These are phyloP conservation scores for Ericerus pela DNA, from an alignment of 1,140 invertebrate genomes.

Conservation along the genomic window DNA sequence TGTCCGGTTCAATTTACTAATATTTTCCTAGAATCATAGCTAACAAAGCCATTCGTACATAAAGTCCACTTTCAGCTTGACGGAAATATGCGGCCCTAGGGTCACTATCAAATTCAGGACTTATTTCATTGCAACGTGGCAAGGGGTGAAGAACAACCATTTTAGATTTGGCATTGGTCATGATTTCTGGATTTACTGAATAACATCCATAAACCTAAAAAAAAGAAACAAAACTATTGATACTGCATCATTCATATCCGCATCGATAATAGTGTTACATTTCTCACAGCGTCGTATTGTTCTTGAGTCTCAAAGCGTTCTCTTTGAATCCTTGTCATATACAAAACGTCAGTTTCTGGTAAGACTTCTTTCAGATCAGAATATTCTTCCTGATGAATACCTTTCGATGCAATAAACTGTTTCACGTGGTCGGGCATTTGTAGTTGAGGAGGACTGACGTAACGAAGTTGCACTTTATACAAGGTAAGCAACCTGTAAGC, in stretches of 20 bases:
- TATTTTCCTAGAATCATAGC: constrained; percentile 65
- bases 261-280: not conserved
- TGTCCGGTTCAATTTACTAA: no score
- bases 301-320: constrained; percentile 74
- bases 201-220: constrained; percentile 66
- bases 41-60: constrained; percentile 92
- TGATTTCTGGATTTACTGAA: constrained; percentile 82
- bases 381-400: constrained; percentile 61
- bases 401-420: constrained; percentile 59
- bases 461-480: constrained; percentile 76
- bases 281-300: constrained; percentile 66
- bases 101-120: constrained; percentile 84
- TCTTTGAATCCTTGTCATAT: constrained; percentile 94
- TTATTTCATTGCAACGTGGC: constrained; percentile 89
- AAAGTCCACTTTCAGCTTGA: constrained; percentile 95
- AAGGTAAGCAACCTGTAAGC: constrained; percentile 55
- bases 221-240: constrained; percentile 20
- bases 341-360: constrained; percentile 87
- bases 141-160: constrained; percentile 98
- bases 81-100: constrained; percentile 95
- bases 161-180: constrained; percentile 81
- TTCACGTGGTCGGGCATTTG: constrained; percentile 79
- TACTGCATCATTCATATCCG: not conserved
- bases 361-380: constrained; percentile 65
- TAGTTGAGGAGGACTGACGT: constrained; percentile 73